Percentiles rank a stretch among this genome's conserved stretches.
phyloP scores from a whole-genome alignment of 30 jellyfish, hydroid and myxozoan species.

The Aurelia coerulea region DNA sequence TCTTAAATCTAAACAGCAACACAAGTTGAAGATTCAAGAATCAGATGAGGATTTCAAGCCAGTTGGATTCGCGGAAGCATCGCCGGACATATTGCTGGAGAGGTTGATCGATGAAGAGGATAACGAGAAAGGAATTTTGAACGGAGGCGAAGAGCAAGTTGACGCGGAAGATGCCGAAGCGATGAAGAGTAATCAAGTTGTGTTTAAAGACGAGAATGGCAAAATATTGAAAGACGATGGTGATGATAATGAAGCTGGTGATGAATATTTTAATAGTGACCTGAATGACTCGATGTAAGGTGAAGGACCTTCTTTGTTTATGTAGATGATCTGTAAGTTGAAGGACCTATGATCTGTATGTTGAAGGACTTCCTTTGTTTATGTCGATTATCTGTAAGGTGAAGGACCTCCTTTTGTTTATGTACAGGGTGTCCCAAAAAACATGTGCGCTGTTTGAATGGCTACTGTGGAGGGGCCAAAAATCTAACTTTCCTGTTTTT shows the following conservation, averaged over 20 bases:
- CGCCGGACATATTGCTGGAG: slow-evolving; percentile 67
- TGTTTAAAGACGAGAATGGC: not conserved
- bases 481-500: too few species aligned
- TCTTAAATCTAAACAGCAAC: not conserved
- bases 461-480: too few species aligned
- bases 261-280: not conserved
- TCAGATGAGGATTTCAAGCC: not conserved
- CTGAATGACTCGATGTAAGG: not conserved
- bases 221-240: too few species aligned
- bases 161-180: too few species aligned
- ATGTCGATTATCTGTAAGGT: too few species aligned
- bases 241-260: not conserved
- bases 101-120: slow-evolving; percentile 60
- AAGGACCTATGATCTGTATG: too few species aligned
- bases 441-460: too few species aligned
- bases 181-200: slow-evolving; percentile 7
- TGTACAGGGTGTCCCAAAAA: too few species aligned
- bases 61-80: slow-evolving; percentile 40
- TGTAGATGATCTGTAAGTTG: not conserved
- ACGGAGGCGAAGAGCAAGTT: too few species aligned
- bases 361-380: too few species aligned
- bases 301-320: not conserved
- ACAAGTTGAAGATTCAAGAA: not conserved
- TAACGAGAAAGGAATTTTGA: not conserved
- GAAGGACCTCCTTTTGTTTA: too few species aligned